phyloP scores from a whole-genome alignment of 1,140 invertebrate species.

The Drosophila sechellia region DNA sequence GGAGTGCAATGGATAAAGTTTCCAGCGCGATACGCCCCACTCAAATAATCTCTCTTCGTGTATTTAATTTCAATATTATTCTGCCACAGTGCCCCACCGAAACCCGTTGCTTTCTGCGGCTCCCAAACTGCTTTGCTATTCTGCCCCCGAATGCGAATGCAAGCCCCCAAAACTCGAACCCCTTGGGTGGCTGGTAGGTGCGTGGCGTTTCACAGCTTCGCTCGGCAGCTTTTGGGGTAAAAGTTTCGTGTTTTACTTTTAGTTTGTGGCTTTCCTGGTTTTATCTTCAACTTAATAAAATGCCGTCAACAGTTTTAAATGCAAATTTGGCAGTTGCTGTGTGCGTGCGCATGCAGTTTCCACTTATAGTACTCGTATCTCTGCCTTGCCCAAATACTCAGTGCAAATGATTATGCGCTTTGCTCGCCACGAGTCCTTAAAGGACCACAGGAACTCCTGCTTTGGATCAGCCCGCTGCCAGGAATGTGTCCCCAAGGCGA shows the following conservation, averaged over 20 bases:
- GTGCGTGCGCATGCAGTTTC: conserved; percentile 45
- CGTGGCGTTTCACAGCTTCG: conserved; percentile 75
- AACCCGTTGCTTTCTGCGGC: conserved; percentile 36
- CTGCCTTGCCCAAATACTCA: conserved; percentile 36
- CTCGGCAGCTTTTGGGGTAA: conserved; percentile 63
- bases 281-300: conserved; percentile 83
- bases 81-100: conserved; percentile 29
- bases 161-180: background rate
- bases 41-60: background rate
- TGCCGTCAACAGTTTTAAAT: conserved; percentile 82
- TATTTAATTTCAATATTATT: background rate
- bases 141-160: background rate
- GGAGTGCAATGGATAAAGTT: no score
- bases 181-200: conserved; percentile 23
- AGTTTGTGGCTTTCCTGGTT: conserved; percentile 82
- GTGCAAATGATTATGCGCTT: conserved; percentile 74
- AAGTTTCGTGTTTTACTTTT: conserved; percentile 82
- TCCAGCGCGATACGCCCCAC: background rate
- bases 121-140: conserved; percentile 20
- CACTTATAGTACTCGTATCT: background rate
- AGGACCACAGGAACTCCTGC: conserved; percentile 23
- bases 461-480: conserved; percentile 16
- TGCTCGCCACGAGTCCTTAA: conserved; percentile 57
- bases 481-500: conserved; percentile 53
- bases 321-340: conserved; percentile 74